phyloP scores from a whole-genome alignment of 2,797 vertebrate genomes.

The Acanthiza pusilla region DNA sequence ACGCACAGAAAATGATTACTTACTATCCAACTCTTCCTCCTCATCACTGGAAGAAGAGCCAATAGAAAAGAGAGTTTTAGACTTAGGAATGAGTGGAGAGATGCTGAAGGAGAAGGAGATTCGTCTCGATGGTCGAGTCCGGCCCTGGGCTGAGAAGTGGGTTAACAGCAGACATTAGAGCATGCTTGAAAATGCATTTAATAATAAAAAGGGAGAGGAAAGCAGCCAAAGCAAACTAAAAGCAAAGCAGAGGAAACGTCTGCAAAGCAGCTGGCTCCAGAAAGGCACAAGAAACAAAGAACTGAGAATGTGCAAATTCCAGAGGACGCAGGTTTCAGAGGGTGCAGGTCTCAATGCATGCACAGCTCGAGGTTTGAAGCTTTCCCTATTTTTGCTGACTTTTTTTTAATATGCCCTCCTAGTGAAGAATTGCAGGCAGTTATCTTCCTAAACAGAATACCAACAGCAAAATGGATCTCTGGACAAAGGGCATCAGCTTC shows the following conservation, averaged over 20 bases:
- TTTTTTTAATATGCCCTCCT: neutral
- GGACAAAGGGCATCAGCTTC: neutral
- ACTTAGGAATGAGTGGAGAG: conserved; percentile 89
- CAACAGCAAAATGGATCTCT: neutral
- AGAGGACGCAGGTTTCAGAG: neutral
- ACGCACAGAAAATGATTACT: conserved; percentile 74
- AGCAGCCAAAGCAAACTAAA: neutral
- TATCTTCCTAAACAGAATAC: neutral
- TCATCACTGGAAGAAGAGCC: conserved; percentile 93
- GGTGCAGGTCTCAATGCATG: neutral
- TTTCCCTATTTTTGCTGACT: neutral
- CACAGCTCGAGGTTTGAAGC: rapidly evolving
- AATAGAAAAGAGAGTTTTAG: conserved; percentile 85
- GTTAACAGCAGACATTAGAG: conserved; percentile 75
- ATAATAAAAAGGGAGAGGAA: conserved; percentile 17
- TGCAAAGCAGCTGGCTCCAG: neutral
- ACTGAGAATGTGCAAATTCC: neutral
- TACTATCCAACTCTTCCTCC: conserved; percentile 86
- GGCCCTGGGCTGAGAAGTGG: conserved; percentile 78
- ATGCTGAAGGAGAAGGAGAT: conserved; percentile 92
- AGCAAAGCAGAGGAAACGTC: neutral
- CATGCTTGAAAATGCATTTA: conserved; percentile 53
- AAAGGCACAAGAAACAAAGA: conserved; percentile 16
- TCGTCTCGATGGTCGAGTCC: conserved; percentile 79
- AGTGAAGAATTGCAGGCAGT: neutral